A percentile compares a stretch with the other conserved stretches of the same genome.
phyloP scores from a whole-genome alignment of 2,113 vertebrate species.

The Eulemur macaco region DNA sequence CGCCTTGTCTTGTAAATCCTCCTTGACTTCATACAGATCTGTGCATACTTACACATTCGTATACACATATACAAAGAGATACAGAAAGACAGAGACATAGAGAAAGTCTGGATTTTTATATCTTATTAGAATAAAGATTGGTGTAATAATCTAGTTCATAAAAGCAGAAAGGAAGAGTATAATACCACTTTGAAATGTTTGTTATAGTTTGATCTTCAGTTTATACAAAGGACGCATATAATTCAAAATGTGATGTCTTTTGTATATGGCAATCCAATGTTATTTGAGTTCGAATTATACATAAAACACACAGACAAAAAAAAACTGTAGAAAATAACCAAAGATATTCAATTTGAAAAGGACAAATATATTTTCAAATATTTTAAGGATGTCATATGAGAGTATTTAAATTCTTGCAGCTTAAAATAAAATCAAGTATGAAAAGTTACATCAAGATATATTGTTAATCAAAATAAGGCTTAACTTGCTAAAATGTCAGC shows the following conservation, averaged over 20 bases:
- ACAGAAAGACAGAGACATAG: neutral
- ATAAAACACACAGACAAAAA: neutral
- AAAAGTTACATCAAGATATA: neutral
- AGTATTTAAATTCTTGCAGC: neutral
- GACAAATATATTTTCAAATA: neutral
- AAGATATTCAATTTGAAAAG: neutral
- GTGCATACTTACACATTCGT: neutral
- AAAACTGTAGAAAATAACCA: neutral
- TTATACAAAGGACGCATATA: neutral
- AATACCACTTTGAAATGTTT: neutral
- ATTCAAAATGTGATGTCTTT: neutral
- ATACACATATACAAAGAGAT: neutral
- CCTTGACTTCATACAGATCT: neutral
- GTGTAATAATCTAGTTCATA: neutral
- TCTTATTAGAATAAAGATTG: neutral
- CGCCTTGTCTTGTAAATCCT: neutral
- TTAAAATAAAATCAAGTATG: neutral
- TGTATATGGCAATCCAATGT: neutral
- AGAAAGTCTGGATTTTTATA: neutral
- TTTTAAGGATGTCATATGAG: neutral
- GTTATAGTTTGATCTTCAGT: neutral
- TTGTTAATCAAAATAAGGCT: neutral
- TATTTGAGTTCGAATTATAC: neutral
- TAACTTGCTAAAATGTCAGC: constrained; percentile 12
- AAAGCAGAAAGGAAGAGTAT: neutral